Conservation (phyloP, 2,113 vertebrate species). For the Nyctibius bracteatus region DNA sequence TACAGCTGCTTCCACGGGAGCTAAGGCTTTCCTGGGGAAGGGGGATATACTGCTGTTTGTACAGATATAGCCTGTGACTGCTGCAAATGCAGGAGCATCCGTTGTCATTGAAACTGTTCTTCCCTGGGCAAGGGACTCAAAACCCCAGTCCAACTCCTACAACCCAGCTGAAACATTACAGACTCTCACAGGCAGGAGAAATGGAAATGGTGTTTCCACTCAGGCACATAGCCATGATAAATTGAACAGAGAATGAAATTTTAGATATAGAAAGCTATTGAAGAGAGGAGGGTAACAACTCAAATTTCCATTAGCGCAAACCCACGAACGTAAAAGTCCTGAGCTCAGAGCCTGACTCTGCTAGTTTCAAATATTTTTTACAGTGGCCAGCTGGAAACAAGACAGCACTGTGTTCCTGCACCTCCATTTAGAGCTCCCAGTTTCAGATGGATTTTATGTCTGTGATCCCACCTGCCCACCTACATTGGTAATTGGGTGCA, state of each 20-base stretch:
- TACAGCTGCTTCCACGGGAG: neutral
- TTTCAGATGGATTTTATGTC: neutral
- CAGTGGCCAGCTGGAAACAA: neutral
- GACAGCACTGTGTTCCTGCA: neutral
- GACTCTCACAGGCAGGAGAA: neutral
- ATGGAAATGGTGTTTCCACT: neutral
- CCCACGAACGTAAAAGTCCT: neutral
- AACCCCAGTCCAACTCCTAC: neutral
- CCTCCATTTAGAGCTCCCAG: neutral
- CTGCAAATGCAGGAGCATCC: neutral
- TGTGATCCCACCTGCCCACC: accelerated
- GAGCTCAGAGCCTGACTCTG: neutral
- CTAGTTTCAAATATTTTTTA: neutral
- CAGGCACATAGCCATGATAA: neutral
- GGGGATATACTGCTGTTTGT: accelerated
- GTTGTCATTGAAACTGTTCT: neutral
- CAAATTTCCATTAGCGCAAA: neutral
- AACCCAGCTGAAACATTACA: neutral
- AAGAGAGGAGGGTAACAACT: neutral
- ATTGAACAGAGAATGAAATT: neutral
- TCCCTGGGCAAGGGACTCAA: neutral
- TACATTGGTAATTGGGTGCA: neutral
- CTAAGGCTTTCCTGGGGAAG: neutral
- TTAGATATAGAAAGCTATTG: neutral
- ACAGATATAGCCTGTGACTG: neutral